Evolutionary conservation across 2,888 invertebrate species (phyloP).

Genomic region (Megalurothrips usitatus): DNA sequence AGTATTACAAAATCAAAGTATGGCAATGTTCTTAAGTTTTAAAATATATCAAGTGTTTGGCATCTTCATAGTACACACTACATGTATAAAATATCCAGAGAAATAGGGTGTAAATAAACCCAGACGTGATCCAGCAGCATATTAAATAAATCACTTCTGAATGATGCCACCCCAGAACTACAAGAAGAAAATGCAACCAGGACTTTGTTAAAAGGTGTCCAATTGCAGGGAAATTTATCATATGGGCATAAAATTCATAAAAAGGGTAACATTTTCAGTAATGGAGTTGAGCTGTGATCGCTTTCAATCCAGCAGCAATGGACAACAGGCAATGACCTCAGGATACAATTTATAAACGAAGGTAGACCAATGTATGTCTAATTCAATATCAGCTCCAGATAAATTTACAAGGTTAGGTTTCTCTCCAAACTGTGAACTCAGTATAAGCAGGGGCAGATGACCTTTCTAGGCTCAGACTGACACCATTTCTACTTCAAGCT

Average conservation of each 20-base stretch:
- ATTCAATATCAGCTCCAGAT: not conserved
- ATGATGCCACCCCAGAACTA: no score
- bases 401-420: not conserved
- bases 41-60: not conserved
- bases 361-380: not conserved
- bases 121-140: no score
- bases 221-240: no score
- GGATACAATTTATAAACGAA: no score
- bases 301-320: no score
- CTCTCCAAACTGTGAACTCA: not conserved
- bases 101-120: not conserved
- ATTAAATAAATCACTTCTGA: no score
- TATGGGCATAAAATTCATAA: no score
- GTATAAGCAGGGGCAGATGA: not conserved
- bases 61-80: not conserved
- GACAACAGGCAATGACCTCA: no score
- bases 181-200: no score
- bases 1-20: not conserved
- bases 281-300: no score
- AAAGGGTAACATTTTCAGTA: no score
- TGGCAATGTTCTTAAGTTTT: not conserved
- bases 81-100: not conserved
- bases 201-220: no score
- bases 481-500: slow-evolving; percentile 11
- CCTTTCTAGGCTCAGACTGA: slow-evolving; percentile 15